Conservation (phyloP, 2,113 vertebrate species). For the Apteryx owenii region DNA sequence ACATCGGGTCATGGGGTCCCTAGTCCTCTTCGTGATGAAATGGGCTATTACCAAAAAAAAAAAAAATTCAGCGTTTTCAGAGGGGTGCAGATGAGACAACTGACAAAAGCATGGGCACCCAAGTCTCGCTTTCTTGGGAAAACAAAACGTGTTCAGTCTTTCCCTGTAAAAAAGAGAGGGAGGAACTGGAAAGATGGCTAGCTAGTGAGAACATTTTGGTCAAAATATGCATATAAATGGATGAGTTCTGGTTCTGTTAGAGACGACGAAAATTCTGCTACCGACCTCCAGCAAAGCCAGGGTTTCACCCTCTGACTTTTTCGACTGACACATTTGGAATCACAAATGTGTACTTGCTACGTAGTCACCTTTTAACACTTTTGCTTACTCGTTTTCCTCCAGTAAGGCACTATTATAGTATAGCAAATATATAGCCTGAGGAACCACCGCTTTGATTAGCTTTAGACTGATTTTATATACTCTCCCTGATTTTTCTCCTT, state of each 20-base stretch:
- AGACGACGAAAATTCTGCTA: neutral
- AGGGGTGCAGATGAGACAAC: neutral
- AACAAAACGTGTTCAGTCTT: neutral
- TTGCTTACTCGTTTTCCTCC: neutral
- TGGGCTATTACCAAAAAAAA: neutral
- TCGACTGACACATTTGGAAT: neutral
- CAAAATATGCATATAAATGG: neutral
- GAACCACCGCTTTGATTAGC: neutral
- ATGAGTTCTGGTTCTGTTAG: neutral
- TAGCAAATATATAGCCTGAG: neutral
- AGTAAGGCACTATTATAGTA: neutral
- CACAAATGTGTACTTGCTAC: neutral
- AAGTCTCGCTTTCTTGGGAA: neutral
- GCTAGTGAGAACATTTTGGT: neutral
- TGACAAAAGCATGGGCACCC: neutral
- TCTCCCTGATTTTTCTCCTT: neutral
- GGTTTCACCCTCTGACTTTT: neutral
- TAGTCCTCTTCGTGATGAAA: neutral
- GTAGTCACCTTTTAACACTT: neutral
- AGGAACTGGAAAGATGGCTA: neutral
- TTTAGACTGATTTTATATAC: neutral
- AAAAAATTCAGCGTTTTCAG: neutral
- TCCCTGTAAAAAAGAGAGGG: neutral
- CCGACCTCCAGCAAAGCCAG: neutral
- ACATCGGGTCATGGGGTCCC: neutral